Conservation (phyloP, 2,113 vertebrate species). For the Puffinus mauretanicus region DNA sequence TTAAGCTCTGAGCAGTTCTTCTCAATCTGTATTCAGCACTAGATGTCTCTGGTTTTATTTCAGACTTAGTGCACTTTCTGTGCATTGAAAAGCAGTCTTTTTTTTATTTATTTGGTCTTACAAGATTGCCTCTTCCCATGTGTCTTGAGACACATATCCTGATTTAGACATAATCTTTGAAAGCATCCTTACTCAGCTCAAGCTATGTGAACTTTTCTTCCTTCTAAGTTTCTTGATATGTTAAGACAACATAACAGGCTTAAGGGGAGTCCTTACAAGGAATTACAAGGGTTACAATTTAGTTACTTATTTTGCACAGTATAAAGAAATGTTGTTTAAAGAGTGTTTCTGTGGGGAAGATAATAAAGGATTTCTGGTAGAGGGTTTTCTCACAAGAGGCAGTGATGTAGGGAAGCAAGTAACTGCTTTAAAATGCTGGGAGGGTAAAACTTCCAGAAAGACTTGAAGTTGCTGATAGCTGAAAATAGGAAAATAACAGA, state of each 20-base stretch:
- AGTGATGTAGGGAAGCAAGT: neutral
- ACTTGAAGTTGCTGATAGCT: neutral
- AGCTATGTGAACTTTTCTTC: neutral
- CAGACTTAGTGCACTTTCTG: neutral
- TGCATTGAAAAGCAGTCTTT: neutral
- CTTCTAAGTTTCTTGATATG: neutral
- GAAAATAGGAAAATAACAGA: neutral
- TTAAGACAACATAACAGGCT: neutral
- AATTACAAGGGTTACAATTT: neutral
- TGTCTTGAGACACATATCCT: neutral
- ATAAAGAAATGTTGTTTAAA: neutral
- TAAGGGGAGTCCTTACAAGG: neutral
- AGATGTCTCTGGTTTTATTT: neutral
- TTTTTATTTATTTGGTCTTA: neutral
- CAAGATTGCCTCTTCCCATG: neutral
- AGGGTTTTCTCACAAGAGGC: neutral
- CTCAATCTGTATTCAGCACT: neutral
- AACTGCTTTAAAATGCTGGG: neutral
- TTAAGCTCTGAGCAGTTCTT: neutral
- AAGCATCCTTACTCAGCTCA: neutral
- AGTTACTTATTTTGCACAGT: neutral
- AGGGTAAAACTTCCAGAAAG: neutral
- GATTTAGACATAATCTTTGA: neutral
- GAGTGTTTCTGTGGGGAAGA: neutral
- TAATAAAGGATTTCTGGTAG: neutral